Conservation (phyloP, 2,113 vertebrate species). For the Sturnus vulgaris region DNA sequence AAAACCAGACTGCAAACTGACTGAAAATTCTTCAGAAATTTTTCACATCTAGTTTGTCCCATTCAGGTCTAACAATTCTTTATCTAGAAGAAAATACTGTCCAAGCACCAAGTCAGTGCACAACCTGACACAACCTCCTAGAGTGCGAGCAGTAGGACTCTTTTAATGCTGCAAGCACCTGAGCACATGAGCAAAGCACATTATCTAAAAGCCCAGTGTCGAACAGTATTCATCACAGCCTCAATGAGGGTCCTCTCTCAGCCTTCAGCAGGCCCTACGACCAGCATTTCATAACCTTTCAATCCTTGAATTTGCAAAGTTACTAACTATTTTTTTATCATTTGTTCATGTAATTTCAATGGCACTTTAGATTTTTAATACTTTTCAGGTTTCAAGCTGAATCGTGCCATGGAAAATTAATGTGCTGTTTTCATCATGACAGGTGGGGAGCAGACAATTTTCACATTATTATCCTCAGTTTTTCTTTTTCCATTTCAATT, state of each 20-base stretch:
- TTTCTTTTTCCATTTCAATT: background rate
- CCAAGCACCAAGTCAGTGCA: background rate
- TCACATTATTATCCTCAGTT: background rate
- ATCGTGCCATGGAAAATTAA: background rate
- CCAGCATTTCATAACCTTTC: background rate
- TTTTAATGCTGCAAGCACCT: accelerated
- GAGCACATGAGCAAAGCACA: background rate
- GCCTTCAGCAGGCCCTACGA: background rate
- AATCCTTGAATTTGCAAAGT: background rate
- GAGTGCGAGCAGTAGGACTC: accelerated
- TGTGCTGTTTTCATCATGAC: background rate
- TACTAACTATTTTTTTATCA: background rate
- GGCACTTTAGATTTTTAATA: background rate
- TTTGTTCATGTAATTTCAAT: background rate
- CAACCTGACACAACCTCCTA: background rate
- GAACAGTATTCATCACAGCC: background rate
- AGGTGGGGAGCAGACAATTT: background rate
- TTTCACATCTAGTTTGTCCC: background rate
- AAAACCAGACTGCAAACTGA: background rate
- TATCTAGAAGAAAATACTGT: background rate
- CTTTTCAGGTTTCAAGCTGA: background rate
- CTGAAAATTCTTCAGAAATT: background rate
- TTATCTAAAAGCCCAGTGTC: background rate
- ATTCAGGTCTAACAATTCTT: background rate
- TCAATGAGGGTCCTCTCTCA: background rate